Conservation (phyloP, 1,140 invertebrate species). For the Cydia amplana region DNA sequence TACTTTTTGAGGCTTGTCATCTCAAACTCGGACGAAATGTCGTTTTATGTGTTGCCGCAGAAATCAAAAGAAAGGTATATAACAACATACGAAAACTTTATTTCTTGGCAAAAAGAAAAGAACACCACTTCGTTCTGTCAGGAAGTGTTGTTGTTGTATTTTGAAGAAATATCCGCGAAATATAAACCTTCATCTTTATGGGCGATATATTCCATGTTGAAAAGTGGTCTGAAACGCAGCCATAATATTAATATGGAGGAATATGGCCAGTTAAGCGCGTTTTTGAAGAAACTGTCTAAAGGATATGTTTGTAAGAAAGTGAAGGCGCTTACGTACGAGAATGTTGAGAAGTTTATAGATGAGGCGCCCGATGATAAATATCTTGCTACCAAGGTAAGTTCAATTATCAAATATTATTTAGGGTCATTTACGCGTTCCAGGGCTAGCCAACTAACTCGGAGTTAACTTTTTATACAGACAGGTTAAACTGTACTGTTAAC, state of each 20-base stretch:
- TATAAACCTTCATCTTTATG: background rate
- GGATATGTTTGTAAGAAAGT: background rate
- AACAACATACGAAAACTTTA: background rate
- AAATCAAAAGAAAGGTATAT: constrained; percentile 4
- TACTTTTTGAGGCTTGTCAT: too few relatives aligned
- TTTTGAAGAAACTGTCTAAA: background rate
- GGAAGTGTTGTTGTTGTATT: background rate
- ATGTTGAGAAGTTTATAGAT: background rate
- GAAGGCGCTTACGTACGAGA: background rate
- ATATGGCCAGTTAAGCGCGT: background rate
- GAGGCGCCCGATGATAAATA: constrained; percentile 6
- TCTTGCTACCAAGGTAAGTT: constrained; percentile 5
- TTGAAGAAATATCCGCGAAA: background rate
- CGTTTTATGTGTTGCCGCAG: background rate
- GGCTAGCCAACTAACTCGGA: too few relatives aligned
- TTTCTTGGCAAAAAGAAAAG: constrained; percentile 7
- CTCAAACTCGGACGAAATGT: background rate
- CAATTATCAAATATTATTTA: background rate
- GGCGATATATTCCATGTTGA: constrained; percentile 21
- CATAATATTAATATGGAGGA: background rate
- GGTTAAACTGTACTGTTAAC: too few relatives aligned
- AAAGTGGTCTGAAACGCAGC: background rate
- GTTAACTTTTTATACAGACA: too few relatives aligned
- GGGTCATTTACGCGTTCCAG: too few relatives aligned
- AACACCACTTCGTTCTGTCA: background rate